These are phyloP conservation scores for Dione vanillae DNA, from an alignment of 2,888 invertebrate species.

Conservation along the genomic window DNA sequence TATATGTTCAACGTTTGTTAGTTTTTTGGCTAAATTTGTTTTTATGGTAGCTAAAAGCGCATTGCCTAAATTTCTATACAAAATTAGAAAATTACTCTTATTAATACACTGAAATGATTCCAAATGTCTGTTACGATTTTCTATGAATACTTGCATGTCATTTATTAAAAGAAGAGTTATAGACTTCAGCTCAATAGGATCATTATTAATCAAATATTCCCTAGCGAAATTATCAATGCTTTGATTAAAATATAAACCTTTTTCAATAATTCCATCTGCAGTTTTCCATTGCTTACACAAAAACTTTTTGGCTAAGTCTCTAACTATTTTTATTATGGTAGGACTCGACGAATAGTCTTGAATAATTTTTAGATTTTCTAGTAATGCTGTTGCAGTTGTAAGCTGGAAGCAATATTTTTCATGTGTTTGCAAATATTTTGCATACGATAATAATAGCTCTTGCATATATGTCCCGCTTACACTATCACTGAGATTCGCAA, in stretches of 20 bases:
- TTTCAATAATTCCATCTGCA: slow-evolving; percentile 85
- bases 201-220: slow-evolving; percentile 85
- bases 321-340: slow-evolving; percentile 72
- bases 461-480: slow-evolving; percentile 63
- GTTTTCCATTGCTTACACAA: slow-evolving; percentile 88
- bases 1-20: slow-evolving; percentile 85
- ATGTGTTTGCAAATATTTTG: slow-evolving; percentile 71
- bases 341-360: slow-evolving; percentile 71
- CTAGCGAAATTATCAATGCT: slow-evolving; percentile 86
- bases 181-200: slow-evolving; percentile 83
- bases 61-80: slow-evolving; percentile 87
- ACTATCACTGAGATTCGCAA: slow-evolving; percentile 58
- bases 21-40: slow-evolving; percentile 72
- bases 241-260: slow-evolving; percentile 86
- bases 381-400: slow-evolving; percentile 80
- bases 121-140: slow-evolving; percentile 84
- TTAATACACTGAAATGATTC: slow-evolving; percentile 86
- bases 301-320: slow-evolving; percentile 73
- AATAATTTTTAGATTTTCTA: slow-evolving; percentile 81
- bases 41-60: slow-evolving; percentile 84
- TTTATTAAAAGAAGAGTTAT: slow-evolving; percentile 82
- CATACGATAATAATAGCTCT: slow-evolving; percentile 67
- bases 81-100: slow-evolving; percentile 87
- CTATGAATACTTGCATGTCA: slow-evolving; percentile 81
- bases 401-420: slow-evolving; percentile 81